phyloP scores from a whole-genome alignment of 2,113 vertebrate species.

The Ageneiosus marmoratus region DNA sequence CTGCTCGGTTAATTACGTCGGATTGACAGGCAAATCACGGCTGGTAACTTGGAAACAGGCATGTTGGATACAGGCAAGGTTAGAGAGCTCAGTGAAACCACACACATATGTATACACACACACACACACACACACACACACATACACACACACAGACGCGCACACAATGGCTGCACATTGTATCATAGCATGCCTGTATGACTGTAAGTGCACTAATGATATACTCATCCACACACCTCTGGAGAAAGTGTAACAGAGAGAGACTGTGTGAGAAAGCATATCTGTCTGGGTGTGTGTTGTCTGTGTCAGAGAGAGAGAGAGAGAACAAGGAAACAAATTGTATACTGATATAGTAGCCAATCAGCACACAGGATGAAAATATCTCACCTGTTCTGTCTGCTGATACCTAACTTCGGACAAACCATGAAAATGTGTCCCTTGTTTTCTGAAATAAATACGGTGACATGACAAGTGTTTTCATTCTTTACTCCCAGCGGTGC shows the following conservation, averaged over 20 bases:
- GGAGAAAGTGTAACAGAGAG: not conserved
- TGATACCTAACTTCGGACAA: not conserved
- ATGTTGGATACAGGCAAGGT: slow-evolving; percentile 16
- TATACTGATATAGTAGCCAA: slow-evolving; percentile 11
- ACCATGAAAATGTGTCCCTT: not conserved
- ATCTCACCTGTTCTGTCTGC: not conserved
- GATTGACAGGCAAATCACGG: slow-evolving; percentile 26
- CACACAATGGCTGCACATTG: slow-evolving; percentile 33
- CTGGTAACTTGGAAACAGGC: slow-evolving; percentile 54
- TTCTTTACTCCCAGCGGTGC: slow-evolving; percentile 15
- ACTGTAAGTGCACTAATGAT: slow-evolving; percentile 31
- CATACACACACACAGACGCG: not conserved
- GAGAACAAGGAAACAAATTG: not conserved
- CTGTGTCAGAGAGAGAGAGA: not conserved
- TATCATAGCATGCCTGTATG: not conserved
- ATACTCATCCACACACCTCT: not conserved
- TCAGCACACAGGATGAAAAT: not conserved
- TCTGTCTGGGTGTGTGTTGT: not conserved
- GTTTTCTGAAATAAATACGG: not conserved
- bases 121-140: not conserved
- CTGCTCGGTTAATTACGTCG: slow-evolving; percentile 31
- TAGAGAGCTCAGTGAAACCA: slow-evolving; percentile 14
- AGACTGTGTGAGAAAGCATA: not conserved
- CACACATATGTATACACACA: slow-evolving; percentile 18
- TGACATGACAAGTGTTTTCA: slow-evolving; percentile 19